phyloP scores from a whole-genome alignment of 2,113 vertebrate species.

The Poeciliopsis prolifica region DNA sequence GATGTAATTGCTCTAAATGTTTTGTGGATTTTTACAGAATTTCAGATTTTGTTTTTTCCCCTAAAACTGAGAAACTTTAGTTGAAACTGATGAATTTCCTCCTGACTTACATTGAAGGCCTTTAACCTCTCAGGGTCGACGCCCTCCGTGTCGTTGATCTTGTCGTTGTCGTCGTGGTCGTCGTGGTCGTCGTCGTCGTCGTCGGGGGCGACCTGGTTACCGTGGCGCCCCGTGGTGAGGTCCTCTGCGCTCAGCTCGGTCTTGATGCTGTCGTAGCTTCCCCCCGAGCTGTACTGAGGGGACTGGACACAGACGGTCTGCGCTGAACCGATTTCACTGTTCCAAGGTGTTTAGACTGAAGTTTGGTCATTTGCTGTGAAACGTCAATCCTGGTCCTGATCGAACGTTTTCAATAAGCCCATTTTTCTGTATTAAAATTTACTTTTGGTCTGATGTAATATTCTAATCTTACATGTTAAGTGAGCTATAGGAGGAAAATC shows the following conservation, averaged over 20 bases:
- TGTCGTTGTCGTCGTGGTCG: slow-evolving; percentile 97
- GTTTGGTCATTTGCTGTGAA: background rate
- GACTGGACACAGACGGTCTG: slow-evolving; percentile 80
- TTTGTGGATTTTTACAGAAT: background rate
- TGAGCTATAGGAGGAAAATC: background rate
- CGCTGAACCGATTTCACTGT: background rate
- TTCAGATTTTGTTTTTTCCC: background rate
- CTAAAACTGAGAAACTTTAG: background rate
- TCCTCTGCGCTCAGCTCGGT: slow-evolving; percentile 91
- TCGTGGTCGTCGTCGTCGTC: slow-evolving; percentile 95
- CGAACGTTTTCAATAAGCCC: background rate
- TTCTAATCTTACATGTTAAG: background rate
- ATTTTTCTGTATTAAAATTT: background rate
- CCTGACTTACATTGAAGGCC: slow-evolving; percentile 92
- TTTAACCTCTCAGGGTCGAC: slow-evolving; percentile 97
- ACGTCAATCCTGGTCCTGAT: background rate
- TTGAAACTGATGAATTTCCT: background rate
- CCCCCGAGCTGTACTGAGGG: slow-evolving; percentile 91
- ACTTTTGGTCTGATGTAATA: background rate
- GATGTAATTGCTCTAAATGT: too few relatives aligned
- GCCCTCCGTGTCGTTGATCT: slow-evolving; percentile 95
- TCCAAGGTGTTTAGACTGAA: background rate
- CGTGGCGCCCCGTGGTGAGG: slow-evolving; percentile 84
- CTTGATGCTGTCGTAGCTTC: slow-evolving; percentile 93
- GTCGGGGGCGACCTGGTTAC: slow-evolving; percentile 77